These are phyloP conservation scores for Discoglossus pictus DNA, from an alignment of 2,797 vertebrate species.

Conservation along the genomic window DNA sequence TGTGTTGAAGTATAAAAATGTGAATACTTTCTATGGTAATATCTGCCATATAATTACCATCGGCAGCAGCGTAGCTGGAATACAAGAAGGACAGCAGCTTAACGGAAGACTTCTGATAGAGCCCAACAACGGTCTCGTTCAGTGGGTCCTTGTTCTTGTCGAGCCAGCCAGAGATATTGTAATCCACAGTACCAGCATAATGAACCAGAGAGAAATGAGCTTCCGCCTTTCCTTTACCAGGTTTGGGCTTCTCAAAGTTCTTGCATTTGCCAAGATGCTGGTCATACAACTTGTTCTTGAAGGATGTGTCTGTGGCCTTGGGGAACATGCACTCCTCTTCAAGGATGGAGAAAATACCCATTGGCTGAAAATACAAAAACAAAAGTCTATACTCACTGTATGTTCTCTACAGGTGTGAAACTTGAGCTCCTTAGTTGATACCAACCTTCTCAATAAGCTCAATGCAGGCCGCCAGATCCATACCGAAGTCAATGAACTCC, in stretches of 20 bases:
- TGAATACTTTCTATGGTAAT: too few species aligned
- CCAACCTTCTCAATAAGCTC: too few species aligned
- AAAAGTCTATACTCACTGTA: too few species aligned
- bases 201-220: conserved; percentile 46
- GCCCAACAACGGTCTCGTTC: conserved; percentile 76
- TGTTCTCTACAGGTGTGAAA: too few species aligned
- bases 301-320: conserved; percentile 1
- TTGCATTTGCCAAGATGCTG: conserved; percentile 21
- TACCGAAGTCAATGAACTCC: too few species aligned
- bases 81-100: conserved; percentile 72
- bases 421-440: too few species aligned
- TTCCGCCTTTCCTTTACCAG: conserved; percentile 46
- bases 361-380: conserved; percentile 72
- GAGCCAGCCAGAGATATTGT: conserved; percentile 66
- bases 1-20: too few species aligned
- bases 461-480: too few species aligned
- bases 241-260: conserved; percentile 49
- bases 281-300: conserved; percentile 5
- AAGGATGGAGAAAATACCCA: conserved; percentile 40
- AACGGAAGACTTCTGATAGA: conserved; percentile 80
- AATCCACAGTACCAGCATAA: conserved; percentile 47
- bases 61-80: conserved; percentile 55
- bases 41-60: conserved; percentile 52
- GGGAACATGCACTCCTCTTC: conserved; percentile 14
- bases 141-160: conserved; percentile 86